These are phyloP conservation scores for Macrostomum cliftonense DNA, from an alignment of 2,888 invertebrate species.

Conservation along the genomic window DNA sequence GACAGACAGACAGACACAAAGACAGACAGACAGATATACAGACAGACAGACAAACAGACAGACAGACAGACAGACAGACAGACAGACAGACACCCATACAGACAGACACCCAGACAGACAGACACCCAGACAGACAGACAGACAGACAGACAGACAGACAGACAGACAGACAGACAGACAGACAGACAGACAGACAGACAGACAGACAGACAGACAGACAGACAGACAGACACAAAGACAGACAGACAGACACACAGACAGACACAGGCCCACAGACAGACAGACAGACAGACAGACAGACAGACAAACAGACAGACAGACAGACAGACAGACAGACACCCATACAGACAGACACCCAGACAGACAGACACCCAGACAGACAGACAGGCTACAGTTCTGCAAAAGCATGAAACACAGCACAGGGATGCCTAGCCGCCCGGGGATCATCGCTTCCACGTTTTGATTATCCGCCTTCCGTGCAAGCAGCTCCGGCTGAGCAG, in stretches of 20 bases:
- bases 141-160: constrained; percentile 1
- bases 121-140: neutral
- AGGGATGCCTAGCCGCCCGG: no score
- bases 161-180: constrained; percentile 2
- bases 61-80: constrained; percentile 1
- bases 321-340: no score
- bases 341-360: no score
- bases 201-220: constrained; percentile 2
- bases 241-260: neutral
- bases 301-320: no score
- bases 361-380: no score
- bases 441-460: no score
- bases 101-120: neutral
- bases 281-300: constrained; percentile 1
- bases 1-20: neutral
- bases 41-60: neutral
- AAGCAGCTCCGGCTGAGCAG: no score
- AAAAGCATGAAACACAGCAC: no score
- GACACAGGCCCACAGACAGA: neutral
- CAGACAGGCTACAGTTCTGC: no score
- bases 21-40: neutral
- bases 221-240: neutral
- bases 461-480: no score
- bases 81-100: neutral
- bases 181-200: constrained; percentile 2